phyloP scores from a whole-genome alignment of 1,140 invertebrate species.

The Lethocerus indicus region DNA sequence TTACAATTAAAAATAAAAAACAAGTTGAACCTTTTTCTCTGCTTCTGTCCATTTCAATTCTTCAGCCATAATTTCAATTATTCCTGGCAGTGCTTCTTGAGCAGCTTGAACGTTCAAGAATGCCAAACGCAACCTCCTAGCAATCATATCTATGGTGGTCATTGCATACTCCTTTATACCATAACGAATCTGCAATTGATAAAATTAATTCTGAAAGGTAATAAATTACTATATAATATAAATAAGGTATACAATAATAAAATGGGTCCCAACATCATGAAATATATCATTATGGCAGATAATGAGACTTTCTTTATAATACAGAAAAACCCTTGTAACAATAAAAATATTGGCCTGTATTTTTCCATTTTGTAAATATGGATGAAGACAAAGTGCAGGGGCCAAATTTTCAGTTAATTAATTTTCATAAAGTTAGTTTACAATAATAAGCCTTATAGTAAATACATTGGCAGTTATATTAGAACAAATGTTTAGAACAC shows the following conservation, averaged over 20 bases:
- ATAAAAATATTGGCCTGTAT: not conserved
- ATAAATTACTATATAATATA: slow-evolving; percentile 1
- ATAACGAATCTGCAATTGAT: slow-evolving; percentile 75
- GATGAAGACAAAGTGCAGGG: too few relatives aligned
- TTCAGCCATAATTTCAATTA: slow-evolving; percentile 92
- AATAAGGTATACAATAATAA: not conserved
- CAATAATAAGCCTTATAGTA: too few relatives aligned
- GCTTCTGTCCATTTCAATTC: slow-evolving; percentile 84
- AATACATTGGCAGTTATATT: too few relatives aligned
- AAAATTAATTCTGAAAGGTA: too few relatives aligned
- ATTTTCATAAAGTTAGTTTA: too few relatives aligned
- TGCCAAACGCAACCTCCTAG: slow-evolving; percentile 75
- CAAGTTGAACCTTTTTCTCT: slow-evolving; percentile 41
- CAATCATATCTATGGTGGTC: slow-evolving; percentile 92
- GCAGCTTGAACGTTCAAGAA: slow-evolving; percentile 96
- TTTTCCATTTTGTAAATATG: too few relatives aligned
- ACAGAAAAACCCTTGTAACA: not conserved
- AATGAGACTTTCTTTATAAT: not conserved
- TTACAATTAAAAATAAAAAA: not conserved
- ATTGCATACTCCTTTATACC: slow-evolving; percentile 91
- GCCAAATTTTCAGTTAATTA: too few relatives aligned
- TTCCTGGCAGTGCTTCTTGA: slow-evolving; percentile 79
- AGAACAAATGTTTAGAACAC: too few relatives aligned
- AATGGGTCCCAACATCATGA: too few relatives aligned
- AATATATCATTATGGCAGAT: not conserved